These are phyloP conservation scores for Taeniopygia guttata DNA, from an alignment of 2,797 vertebrate species.

Conservation along the genomic window DNA sequence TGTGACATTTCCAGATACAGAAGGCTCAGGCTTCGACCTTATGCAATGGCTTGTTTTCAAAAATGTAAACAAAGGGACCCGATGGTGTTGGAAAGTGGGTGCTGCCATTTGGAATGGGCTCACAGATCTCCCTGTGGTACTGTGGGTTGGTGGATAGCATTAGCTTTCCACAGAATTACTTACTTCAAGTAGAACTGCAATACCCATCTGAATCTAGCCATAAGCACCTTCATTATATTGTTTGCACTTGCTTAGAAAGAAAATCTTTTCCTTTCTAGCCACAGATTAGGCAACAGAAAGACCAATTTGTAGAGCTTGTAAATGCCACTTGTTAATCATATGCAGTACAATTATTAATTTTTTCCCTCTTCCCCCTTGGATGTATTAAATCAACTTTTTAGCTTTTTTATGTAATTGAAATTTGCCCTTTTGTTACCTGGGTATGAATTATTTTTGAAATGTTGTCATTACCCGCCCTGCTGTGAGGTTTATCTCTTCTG, in stretches of 20 bases:
- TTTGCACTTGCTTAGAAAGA: slow-evolving; percentile 20
- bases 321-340: slow-evolving; percentile 58
- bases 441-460: slow-evolving; percentile 73
- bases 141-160: not conserved
- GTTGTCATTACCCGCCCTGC: slow-evolving; percentile 67
- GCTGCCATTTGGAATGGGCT: not conserved
- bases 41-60: not conserved
- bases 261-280: not conserved
- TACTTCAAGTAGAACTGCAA: not conserved
- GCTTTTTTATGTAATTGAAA: slow-evolving; percentile 73
- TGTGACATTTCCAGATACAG: slow-evolving; percentile 11
- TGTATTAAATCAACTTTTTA: slow-evolving; percentile 53
- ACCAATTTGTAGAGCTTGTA: slow-evolving; percentile 38
- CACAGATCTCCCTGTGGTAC: not conserved
- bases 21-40: not conserved
- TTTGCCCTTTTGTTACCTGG: slow-evolving; percentile 74
- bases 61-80: not conserved
- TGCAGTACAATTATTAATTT: slow-evolving; percentile 12
- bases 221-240: not conserved
- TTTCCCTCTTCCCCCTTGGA: not conserved
- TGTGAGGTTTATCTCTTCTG: slow-evolving; percentile 78
- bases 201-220: not conserved
- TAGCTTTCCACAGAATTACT: not conserved
- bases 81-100: not conserved
- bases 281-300: slow-evolving; percentile 46